These are phyloP conservation scores for Ruditapes philippinarum DNA, from an alignment of 1,140 invertebrate genomes.

Conservation along the genomic window DNA sequence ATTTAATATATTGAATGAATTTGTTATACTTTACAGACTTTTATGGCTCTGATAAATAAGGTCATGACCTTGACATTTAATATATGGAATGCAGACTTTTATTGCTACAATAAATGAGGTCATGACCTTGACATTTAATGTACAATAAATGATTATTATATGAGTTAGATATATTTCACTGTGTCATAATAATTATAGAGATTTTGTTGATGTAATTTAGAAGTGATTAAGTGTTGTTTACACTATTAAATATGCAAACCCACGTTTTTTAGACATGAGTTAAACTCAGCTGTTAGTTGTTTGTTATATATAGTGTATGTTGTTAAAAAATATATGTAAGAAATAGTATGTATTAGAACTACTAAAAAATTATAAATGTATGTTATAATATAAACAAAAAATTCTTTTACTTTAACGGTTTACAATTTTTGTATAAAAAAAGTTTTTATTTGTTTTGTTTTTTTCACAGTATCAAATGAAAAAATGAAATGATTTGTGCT, in stretches of 20 bases:
- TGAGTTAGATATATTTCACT: neutral
- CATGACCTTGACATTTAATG: neutral
- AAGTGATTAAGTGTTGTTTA: neutral
- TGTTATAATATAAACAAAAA: too few species aligned
- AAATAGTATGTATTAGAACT: too few species aligned
- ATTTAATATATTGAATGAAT: too few species aligned
- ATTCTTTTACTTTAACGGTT: too few species aligned
- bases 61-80: neutral
- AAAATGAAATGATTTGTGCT: too few species aligned
- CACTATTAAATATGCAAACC: slow-evolving; percentile 9
- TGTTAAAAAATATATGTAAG: neutral
- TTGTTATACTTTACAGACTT: neutral
- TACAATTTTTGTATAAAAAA: too few species aligned
- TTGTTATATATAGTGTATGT: neutral
- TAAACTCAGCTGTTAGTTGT: neutral
- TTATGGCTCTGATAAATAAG: neutral
- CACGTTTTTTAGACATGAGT: neutral
- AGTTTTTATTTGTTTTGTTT: too few species aligned
- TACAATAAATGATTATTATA: neutral
- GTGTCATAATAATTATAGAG: neutral
- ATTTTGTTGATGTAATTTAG: neutral
- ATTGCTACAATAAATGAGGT: too few species aligned
- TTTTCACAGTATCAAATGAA: too few species aligned
- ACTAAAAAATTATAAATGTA: too few species aligned
- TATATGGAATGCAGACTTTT: too few species aligned